A percentile compares a stretch with the other conserved stretches of the same genome.
phyloP scores from a whole-genome alignment of 2,888 invertebrate species.

The Sympetrum striolatum region DNA sequence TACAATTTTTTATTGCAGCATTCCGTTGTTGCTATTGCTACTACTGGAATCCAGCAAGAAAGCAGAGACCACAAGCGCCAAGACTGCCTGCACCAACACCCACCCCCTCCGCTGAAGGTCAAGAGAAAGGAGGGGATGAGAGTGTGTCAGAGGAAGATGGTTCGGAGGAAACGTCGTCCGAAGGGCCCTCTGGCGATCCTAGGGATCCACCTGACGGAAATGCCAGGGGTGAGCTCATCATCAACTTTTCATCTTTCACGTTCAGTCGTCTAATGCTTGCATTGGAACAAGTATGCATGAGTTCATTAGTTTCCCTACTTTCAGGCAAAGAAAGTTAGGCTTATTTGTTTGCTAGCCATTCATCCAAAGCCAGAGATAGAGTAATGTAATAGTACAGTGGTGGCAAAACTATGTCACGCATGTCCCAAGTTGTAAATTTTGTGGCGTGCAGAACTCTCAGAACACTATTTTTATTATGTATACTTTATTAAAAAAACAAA shows the following conservation, averaged over 20 bases:
- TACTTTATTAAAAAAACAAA: too few relatives aligned
- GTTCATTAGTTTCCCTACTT: too few relatives aligned
- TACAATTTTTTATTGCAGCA: slow-evolving; percentile 60
- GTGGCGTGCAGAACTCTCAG: too few relatives aligned
- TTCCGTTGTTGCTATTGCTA: slow-evolving; percentile 93
- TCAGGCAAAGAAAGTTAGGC: too few relatives aligned
- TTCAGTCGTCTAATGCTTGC: too few relatives aligned
- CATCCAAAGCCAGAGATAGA: too few relatives aligned
- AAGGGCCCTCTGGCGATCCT: background rate
- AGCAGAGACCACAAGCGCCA: slow-evolving; percentile 83
- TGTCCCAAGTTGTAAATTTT: too few relatives aligned
- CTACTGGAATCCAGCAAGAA: slow-evolving; percentile 84
- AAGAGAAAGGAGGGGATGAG: background rate
- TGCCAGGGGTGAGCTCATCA: background rate
- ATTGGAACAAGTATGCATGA: too few relatives aligned
- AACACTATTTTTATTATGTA: too few relatives aligned
- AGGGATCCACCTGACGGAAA: background rate
- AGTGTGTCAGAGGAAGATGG: slow-evolving; percentile 7
- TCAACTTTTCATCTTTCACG: background rate
- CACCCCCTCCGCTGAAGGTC: slow-evolving; percentile 49
- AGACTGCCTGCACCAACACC: slow-evolving; percentile 52
- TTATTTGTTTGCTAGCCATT: too few relatives aligned
- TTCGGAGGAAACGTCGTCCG: background rate
- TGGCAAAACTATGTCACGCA: too few relatives aligned
- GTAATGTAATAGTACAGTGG: too few relatives aligned